Evolutionary conservation across 2,113 vertebrate species (phyloP).

Genomic region (Vidua chalybeata): DNA sequence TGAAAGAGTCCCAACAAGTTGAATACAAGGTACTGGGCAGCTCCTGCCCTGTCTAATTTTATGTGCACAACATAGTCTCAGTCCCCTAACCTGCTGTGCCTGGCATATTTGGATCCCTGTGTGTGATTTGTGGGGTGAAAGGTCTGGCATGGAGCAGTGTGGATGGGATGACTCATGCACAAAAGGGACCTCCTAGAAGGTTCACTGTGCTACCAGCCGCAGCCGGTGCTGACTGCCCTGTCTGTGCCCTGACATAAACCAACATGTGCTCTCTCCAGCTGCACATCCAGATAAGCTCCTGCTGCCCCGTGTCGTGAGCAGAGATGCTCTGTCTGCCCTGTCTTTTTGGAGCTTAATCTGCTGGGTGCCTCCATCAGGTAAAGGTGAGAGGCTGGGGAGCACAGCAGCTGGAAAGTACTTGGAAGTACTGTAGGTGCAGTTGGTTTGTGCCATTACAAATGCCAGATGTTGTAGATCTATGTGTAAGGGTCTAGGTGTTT

Average conservation of each 20-base stretch:
- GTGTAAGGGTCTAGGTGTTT: background rate
- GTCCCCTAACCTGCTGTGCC: background rate
- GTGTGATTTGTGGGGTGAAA: background rate
- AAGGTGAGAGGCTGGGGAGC: background rate
- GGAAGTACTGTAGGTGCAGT: background rate
- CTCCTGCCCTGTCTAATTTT: background rate
- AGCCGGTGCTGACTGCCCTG: background rate
- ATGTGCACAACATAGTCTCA: background rate
- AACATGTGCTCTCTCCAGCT: background rate
- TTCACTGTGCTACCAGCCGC: constrained; percentile 18
- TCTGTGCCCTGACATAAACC: background rate
- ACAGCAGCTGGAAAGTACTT: background rate
- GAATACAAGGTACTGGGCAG: background rate
- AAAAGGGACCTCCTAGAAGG: constrained; percentile 5
- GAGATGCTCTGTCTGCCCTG: background rate
- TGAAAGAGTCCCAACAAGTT: background rate
- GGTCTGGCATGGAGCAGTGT: background rate
- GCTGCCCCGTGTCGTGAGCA: background rate
- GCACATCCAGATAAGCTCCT: background rate
- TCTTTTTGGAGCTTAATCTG: background rate
- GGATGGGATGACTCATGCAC: background rate
- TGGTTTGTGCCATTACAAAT: background rate
- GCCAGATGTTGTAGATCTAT: background rate
- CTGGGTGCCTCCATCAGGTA: background rate
- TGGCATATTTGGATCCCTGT: background rate